Conservation (phyloP, 2,888 invertebrate species). For the Gandaritis pyraliata region DNA sequence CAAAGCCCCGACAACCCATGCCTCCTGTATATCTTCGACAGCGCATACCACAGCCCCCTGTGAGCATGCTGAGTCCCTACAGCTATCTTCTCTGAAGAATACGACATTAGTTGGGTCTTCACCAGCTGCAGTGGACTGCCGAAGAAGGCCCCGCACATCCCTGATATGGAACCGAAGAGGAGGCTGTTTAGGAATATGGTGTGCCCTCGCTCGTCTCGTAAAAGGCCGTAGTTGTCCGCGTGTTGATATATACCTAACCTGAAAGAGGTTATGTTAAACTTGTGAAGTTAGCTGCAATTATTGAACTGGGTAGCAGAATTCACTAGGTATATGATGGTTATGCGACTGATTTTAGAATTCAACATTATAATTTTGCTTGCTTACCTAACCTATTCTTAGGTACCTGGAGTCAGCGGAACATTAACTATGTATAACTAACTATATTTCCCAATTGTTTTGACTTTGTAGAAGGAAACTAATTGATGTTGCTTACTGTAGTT, state of each 20-base stretch:
- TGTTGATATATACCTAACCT: conserved; percentile 91
- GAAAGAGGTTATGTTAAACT: conserved; percentile 42
- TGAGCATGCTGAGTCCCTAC: conserved; percentile 95
- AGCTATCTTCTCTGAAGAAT: conserved; percentile 90
- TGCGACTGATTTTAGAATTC: no score
- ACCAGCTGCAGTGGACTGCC: conserved; percentile 96
- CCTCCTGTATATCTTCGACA: conserved; percentile 83
- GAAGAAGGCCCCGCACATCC: conserved; percentile 89
- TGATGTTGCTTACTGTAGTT: no score
- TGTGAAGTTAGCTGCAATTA: no score
- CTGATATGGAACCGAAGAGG: conserved; percentile 90
- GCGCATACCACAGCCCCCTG: conserved; percentile 86
- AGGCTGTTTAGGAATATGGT: conserved; percentile 88
- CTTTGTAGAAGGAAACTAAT: no score
- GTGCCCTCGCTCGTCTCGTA: conserved; percentile 86
- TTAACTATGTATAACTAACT: no score
- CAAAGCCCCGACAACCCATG: conserved; percentile 85
- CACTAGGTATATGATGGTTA: no score
- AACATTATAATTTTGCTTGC: no score
- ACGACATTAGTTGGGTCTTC: conserved; percentile 94
- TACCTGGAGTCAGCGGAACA: no score
- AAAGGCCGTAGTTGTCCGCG: conserved; percentile 87
- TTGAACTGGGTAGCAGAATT: no score
- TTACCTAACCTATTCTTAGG: no score
- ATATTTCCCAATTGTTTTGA: no score